Evolutionary conservation across 1,140 invertebrate species (phyloP), one percentile per base, ranked within the genome.

Genomic region (Carposina sasakii): DNA sequence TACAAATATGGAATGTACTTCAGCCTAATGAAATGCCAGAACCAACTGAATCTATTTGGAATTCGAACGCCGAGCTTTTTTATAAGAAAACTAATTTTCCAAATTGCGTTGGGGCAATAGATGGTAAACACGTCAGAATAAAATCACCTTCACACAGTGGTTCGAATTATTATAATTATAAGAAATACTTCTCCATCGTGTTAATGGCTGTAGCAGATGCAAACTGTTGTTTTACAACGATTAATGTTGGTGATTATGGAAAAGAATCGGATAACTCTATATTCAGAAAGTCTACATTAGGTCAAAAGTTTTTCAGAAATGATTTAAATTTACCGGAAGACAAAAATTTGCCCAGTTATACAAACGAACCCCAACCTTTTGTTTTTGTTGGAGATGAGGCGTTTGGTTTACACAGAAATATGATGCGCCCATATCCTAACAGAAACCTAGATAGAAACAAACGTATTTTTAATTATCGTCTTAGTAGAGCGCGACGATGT

Each of bases 141-240:
- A 49, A 57, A 43, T 56, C 57, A 51, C 81, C 76, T 19, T 10
- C 37, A 8, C 54, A 73, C 42, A 60, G 58, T 43, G 79, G 81
- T 24, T 75, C 72, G 2, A 51, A 58, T 21, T 86, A 64, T 67
- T 77, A 59, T 44, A 87, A 87, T 57, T 85, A 87, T 52, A 87
- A 87, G 54, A 53, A 67, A 23, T 76, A 56, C 51, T 85, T 75
- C 52, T 76, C 63, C 19, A 69, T 85, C 16, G 72, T 84, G 19
- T 54, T 86, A 16, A 60, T 84, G 48, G 85, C 65, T 9, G 49
- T 75, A 4, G 64, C 37, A 28, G 76, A 83, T 71, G 58, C 69
- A 22, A 58, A 76, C 49, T 76, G 74, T 54, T 19, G 17, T 9
- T 37, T 37, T 19, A 20, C 52, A 54, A 33, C 81, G 85, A 57